Evolutionary conservation across 2,113 vertebrate genomes (phyloP).

Genomic region (Nannospalax galili): DNA sequence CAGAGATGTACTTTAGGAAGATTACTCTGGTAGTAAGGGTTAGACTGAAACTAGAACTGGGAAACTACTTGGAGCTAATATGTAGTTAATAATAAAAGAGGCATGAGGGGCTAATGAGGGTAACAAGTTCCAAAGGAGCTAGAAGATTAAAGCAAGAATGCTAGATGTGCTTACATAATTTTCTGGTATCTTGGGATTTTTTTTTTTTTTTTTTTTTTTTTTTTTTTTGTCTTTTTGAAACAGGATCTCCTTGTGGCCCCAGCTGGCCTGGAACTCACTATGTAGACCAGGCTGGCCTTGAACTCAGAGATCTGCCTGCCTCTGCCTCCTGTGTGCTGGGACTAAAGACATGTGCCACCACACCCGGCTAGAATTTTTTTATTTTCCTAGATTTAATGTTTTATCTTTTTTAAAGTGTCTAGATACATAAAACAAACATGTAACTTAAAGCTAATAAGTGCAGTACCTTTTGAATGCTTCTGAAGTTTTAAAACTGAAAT

Average conservation of each 20-base stretch:
- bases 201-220: conserved; percentile 25
- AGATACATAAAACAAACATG: conserved; percentile 43
- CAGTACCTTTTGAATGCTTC: conserved; percentile 1
- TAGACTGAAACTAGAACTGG: background rate
- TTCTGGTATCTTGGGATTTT: conserved; percentile 27
- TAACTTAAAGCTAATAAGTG: conserved; percentile 8
- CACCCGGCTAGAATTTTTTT: too few relatives aligned
- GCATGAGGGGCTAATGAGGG: background rate
- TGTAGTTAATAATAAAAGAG: background rate
- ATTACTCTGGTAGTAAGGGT: background rate
- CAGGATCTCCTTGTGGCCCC: too few relatives aligned
- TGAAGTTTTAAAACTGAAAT: background rate
- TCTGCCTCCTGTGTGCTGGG: background rate
- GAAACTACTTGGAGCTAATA: background rate
- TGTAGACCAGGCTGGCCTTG: too few relatives aligned
- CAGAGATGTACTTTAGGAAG: background rate
- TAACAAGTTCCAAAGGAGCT: background rate
- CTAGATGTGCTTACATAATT: background rate
- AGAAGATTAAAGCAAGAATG: background rate
- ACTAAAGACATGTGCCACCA: background rate
- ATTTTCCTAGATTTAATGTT: too few relatives aligned
- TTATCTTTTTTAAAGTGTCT: background rate
- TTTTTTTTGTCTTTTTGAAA: background rate
- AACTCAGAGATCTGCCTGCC: background rate
- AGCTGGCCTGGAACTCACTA: too few relatives aligned